Base-by-base conservation (phyloP, 1,140 invertebrate species). In the Phenacoccus solenopsis region DNA sequence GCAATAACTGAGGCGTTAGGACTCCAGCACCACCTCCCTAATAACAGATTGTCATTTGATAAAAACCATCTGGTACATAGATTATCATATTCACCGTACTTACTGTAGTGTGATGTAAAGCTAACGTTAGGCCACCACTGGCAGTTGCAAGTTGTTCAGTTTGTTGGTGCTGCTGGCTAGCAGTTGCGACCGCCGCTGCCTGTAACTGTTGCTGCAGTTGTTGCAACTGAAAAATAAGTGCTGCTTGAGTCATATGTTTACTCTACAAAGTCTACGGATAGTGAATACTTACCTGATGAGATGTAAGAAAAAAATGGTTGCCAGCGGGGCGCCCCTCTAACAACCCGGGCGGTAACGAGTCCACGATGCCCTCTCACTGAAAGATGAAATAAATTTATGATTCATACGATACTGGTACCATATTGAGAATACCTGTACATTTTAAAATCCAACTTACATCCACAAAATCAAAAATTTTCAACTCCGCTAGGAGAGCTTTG, bases 261-360 rank as follows among this genome's bases (percentile, higher is more conserved):
- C 0, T 4, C 13, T 1, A 71, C 9, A 69, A 71, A 73, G 24
- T 70, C 9, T 57, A 10, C 38, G 5, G 38, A 16, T n/a, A n/a
- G n/a, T n/a, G n/a, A n/a, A n/a, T n/a, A n/a, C n/a, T 59, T 78
- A 82, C 81, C 78, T 82, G 81, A 75, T 82, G 81, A 76, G 81
- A 81, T 20, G 82, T 83, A 35, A 83, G 77, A 73, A 82, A 79
- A 76, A 83, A 80, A 80, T 81, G 81, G 80, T 81, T 81, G 79
- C 59, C 59, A 64, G 81, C 80, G 80, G 81, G 81, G 80, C 80
- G 80, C 79, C 82, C 80, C 81, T 83, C 81, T 80, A 82, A 73
- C 69, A 76, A 73, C 71, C 75, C 72, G 74, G 76, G 76, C 72
- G 75, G 75, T 74, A 76, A 68, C 70, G 76, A 82, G 80, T 81